Conservation (phyloP, 2,113 vertebrate genomes). For the Diphyllodes magnificus region DNA sequence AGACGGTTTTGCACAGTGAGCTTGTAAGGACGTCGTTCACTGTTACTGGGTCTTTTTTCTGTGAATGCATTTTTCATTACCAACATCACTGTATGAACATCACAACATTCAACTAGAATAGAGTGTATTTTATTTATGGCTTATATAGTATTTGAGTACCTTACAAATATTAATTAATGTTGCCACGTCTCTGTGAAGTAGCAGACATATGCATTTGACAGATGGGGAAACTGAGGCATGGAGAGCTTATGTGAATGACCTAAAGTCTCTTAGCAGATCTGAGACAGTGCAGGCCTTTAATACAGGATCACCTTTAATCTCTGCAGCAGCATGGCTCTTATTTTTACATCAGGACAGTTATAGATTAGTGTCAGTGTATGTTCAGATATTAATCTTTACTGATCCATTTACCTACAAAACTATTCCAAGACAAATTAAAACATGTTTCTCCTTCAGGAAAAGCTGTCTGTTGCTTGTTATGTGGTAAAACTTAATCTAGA, state of each 20-base stretch:
- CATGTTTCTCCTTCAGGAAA: not conserved
- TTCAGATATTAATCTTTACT: not conserved
- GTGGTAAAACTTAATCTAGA: not conserved
- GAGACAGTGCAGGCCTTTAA: not conserved
- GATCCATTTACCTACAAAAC: not conserved
- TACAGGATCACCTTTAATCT: not conserved
- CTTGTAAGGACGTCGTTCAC: not conserved
- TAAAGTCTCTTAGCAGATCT: not conserved
- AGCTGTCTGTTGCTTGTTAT: not conserved
- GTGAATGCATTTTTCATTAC: not conserved
- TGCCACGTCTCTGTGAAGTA: not conserved
- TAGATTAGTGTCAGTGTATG: not conserved
- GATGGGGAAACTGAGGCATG: not conserved
- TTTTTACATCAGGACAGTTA: not conserved
- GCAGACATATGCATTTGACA: not conserved
- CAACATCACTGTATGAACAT: not conserved
- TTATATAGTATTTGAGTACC: not conserved
- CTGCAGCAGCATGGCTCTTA: not conserved
- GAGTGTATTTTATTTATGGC: not conserved
- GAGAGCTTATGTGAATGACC: not conserved
- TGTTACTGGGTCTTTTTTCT: not conserved
- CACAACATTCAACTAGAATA: not conserved
- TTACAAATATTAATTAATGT: not conserved
- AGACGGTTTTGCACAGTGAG: not conserved
- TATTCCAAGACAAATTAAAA: not conserved